Evolutionary conservation across 2,797 vertebrate species (phyloP).

Genomic region (Sebastes vulpes): DNA sequence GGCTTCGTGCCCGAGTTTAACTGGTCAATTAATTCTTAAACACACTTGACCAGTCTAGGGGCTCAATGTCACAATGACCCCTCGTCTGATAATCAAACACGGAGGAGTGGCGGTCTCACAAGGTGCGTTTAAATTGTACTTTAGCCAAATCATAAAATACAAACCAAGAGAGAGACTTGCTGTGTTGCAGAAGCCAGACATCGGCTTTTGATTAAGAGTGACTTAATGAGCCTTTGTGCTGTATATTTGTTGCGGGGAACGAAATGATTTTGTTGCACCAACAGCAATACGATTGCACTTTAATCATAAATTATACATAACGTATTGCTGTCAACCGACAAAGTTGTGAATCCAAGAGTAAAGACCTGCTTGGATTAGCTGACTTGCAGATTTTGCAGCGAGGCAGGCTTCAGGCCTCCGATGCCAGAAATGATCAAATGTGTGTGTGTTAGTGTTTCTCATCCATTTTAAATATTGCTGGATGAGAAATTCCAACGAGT

Average conservation of each 20-base stretch:
- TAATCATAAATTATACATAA: constrained; percentile 14
- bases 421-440: constrained; percentile 30
- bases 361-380: constrained; percentile 30
- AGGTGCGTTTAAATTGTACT: constrained; percentile 4
- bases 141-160: constrained; percentile 19
- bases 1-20: constrained; percentile 30
- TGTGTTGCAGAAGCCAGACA: not conserved
- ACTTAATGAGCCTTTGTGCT: not conserved
- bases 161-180: not conserved
- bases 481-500: constrained; percentile 3
- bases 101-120: not conserved
- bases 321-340: constrained; percentile 25
- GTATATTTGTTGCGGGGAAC: not conserved
- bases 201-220: constrained; percentile 1
- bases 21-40: constrained; percentile 36
- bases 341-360: constrained; percentile 22
- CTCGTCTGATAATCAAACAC: constrained; percentile 48
- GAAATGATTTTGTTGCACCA: constrained; percentile 7
- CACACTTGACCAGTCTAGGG: constrained; percentile 27
- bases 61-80: constrained; percentile 40
- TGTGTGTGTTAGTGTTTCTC: constrained; percentile 16
- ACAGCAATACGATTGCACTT: constrained; percentile 11
- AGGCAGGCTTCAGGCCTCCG: constrained; percentile 2
- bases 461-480: constrained; percentile 20
- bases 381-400: constrained; percentile 25